These are phyloP conservation scores for Somateria mollissima DNA, from an alignment of 2,797 vertebrate genomes.

Conservation along the genomic window DNA sequence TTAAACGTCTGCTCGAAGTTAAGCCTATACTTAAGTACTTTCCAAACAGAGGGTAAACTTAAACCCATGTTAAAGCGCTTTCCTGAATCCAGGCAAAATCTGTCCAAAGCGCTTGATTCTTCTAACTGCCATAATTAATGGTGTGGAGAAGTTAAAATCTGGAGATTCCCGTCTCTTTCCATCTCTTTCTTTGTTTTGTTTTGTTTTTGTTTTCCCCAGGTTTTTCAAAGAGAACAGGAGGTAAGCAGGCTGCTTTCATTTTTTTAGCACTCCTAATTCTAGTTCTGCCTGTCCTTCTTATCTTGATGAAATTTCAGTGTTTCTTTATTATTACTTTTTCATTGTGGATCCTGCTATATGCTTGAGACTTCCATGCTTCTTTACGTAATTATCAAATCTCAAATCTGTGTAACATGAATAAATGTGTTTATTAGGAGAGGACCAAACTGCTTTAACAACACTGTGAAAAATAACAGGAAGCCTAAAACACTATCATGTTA, in stretches of 20 bases:
- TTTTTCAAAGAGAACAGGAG: neutral
- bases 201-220: neutral
- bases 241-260: neutral
- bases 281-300: neutral
- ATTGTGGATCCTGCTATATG: neutral
- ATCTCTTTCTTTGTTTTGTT: neutral
- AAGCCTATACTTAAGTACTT: slow-evolving; percentile 71
- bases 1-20: slow-evolving; percentile 69
- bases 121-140: slow-evolving; percentile 60
- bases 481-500: neutral
- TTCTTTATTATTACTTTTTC: neutral
- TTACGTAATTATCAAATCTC: neutral
- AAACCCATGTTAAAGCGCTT: slow-evolving; percentile 71
- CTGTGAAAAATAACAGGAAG: neutral
- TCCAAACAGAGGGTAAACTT: slow-evolving; percentile 71
- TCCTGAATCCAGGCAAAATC: slow-evolving; percentile 67
- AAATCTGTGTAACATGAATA: neutral
- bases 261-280: neutral
- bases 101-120: slow-evolving; percentile 57
- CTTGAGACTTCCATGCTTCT: neutral
- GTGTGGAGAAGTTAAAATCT: slow-evolving; percentile 19
- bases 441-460: neutral
- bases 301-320: neutral
- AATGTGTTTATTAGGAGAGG: neutral
- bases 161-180: neutral